Percentiles rank a stretch among this genome's conserved stretches.
Evolutionary conservation across 2,113 vertebrate species (phyloP).

Genomic region (Equus quagga): DNA sequence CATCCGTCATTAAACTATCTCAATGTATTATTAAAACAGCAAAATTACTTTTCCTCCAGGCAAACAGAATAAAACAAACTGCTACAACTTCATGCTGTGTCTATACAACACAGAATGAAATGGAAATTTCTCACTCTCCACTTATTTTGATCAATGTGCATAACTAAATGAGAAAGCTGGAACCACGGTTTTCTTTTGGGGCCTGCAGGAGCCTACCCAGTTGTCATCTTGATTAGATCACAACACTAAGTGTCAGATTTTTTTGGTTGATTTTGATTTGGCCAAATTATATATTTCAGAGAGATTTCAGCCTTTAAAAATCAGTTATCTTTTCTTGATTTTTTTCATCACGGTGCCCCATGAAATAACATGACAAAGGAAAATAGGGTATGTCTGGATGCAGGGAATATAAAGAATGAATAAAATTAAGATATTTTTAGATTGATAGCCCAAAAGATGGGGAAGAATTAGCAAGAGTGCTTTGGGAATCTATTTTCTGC

Average conservation of each 20-base stretch:
- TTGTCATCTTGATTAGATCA: slow-evolving; percentile 14
- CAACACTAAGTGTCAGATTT: background rate
- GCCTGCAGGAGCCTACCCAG: background rate
- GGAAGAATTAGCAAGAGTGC: background rate
- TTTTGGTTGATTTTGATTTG: background rate
- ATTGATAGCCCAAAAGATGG: background rate
- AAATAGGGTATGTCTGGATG: background rate
- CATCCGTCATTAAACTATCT: slow-evolving; percentile 6
- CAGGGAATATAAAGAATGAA: background rate
- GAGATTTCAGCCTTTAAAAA: background rate
- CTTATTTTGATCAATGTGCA: slow-evolving; percentile 40
- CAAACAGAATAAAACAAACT: slow-evolving; percentile 57
- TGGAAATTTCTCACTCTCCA: slow-evolving; percentile 18
- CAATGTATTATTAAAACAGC: slow-evolving; percentile 58
- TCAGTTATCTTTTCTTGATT: background rate
- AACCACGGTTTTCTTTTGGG: background rate
- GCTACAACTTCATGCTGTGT: slow-evolving; percentile 56
- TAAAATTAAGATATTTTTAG: background rate
- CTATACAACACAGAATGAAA: background rate
- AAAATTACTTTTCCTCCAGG: slow-evolving; percentile 60
- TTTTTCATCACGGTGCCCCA: background rate
- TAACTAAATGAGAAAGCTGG: background rate
- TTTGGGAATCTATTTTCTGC: background rate
- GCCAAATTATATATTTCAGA: background rate
- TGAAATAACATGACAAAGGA: background rate